These are phyloP conservation scores for Trachelus stipa DNA, from an alignment of 2,888 invertebrate species.

Conservation along the genomic window DNA sequence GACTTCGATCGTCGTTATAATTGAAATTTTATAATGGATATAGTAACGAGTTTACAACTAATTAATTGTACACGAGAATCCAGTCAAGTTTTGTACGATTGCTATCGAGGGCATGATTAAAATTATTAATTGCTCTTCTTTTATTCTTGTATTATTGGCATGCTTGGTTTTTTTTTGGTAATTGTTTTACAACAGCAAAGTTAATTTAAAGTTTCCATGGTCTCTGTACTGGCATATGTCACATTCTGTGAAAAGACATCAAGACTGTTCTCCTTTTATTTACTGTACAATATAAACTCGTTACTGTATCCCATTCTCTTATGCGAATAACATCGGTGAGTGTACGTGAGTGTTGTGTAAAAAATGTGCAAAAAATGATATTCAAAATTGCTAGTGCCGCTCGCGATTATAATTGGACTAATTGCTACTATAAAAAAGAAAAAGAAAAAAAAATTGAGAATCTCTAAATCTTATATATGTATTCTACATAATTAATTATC, in stretches of 20 bases:
- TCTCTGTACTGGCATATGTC: neutral
- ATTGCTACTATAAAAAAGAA: neutral
- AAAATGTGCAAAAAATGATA: conserved; percentile 57
- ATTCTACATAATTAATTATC: neutral
- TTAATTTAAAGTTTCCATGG: neutral
- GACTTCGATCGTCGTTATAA: neutral
- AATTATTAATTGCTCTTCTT: neutral
- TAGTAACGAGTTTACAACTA: neutral
- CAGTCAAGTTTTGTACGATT: neutral
- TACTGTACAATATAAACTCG: conserved; percentile 32
- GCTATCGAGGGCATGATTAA: neutral
- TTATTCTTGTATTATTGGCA: neutral
- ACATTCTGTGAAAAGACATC: neutral
- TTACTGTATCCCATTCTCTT: neutral
- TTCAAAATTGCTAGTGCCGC: conserved; percentile 35
- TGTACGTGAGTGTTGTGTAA: conserved; percentile 33
- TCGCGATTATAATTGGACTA: neutral
- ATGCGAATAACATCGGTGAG: neutral
- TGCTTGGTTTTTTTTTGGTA: neutral
- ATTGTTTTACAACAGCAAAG: conserved; percentile 7
- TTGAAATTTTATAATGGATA: neutral
- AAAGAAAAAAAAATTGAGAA: neutral
- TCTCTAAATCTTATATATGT: neutral
- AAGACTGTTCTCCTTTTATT: conserved; percentile 14
- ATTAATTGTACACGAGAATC: neutral